Base-by-base conservation (phyloP, 2,888 invertebrate genomes). In the Eupeodes latifasciatus region DNA sequence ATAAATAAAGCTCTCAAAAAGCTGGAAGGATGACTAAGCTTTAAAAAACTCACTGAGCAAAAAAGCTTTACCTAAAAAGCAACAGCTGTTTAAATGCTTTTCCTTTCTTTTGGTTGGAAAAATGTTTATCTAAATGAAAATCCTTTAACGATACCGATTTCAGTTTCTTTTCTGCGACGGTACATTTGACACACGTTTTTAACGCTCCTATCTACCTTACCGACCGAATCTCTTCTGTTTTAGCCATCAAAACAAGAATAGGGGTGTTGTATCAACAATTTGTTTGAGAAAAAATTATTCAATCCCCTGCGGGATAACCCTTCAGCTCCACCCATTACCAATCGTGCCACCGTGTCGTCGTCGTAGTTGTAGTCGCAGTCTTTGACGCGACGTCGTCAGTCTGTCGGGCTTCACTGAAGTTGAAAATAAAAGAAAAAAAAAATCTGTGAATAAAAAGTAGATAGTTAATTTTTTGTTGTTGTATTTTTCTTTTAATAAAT, bases 21-120 rank as follows among this genome's bases (percentile, higher is more conserved):
- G 57, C 16, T 51, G 19, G 40, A 34, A 59, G 47, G 51, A 51
- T 27, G 27, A 40, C 49, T 27, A 67, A 64, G 61, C 79, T 85
- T 66, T 69, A 16, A 36, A 77, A 55, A 12, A 12, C n/a, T 7
- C n/a, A 9, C 36, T 55, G 6, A 6, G 10, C 14, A 10, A 11
- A 67, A 67, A 80, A 80, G 40, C 71, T 75, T 34, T 10, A 10
- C 34, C 16, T 36, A 14, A 9, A 27, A 7, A 67, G 55, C 47
- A 57, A 76, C 87, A 87, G 87, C 87, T 87, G 87, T 87, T 87
- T 80, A 81, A 84, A 40, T 40, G 40, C 40, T 40, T 40, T 40
- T 87, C 80, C 87, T 87, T 87, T 87, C 87, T 87, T 87, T 87
- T n/a, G 47, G 14, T 11, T 27, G 2, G 11, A 72, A 72, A 72